phyloP scores from a whole-genome alignment of 2,888 invertebrate species.

The Hermaeophaga mercurialis region DNA sequence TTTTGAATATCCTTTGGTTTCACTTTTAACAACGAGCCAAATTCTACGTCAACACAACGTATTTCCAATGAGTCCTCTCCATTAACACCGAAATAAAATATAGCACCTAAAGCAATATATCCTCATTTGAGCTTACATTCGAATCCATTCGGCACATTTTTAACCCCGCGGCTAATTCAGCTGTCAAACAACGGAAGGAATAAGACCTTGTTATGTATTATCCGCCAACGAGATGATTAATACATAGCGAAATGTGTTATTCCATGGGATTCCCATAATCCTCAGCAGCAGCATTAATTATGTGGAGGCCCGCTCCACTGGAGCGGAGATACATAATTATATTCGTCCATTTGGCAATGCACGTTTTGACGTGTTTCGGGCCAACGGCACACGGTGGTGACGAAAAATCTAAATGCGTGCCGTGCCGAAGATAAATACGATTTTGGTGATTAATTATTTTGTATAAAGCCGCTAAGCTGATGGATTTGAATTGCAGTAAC shows the following conservation, averaged over 20 bases:
- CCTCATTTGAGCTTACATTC: conserved; percentile 13
- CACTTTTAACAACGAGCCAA: no score
- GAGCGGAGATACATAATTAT: conserved; percentile 33
- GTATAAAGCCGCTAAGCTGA: neutral
- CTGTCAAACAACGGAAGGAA: conserved; percentile 25
- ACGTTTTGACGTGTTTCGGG: conserved; percentile 24
- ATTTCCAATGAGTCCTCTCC: no score
- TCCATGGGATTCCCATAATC: conserved; percentile 35
- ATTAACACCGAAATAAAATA: no score
- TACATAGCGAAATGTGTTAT: conserved; percentile 40
- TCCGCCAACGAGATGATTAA: conserved; percentile 43
- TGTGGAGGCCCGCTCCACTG: conserved; percentile 29
- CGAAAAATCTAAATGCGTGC: conserved; percentile 16
- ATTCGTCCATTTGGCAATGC: conserved; percentile 30
- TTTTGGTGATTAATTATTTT: neutral
- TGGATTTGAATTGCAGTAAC: neutral
- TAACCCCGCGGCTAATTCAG: conserved; percentile 23
- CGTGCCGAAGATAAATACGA: neutral
- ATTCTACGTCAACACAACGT: no score
- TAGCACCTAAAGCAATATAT: neutral
- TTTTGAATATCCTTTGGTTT: no score
- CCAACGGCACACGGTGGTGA: neutral
- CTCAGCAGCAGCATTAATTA: conserved; percentile 37
- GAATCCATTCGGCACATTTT: conserved; percentile 23
- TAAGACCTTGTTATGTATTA: conserved; percentile 42